Base-by-base conservation (phyloP, 2,797 vertebrate genomes). In the Syndactyla subalaris region DNA sequence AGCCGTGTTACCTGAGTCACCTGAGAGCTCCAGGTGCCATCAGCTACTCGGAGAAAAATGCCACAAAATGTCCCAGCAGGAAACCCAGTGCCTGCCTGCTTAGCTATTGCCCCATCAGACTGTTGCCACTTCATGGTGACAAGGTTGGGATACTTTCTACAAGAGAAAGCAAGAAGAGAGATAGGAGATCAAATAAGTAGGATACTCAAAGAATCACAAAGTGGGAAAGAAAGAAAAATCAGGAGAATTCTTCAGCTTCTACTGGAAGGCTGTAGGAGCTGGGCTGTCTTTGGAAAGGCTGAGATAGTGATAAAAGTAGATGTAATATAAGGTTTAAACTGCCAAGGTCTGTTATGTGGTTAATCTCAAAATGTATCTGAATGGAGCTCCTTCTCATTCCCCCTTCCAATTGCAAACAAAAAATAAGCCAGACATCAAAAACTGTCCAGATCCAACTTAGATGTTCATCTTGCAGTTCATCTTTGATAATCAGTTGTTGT, bases 1-100 rank as follows among this genome's bases (percentile, higher is more conserved):
- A 63, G 16, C 12, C 1, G 0, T n/a, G 24, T 23, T 18, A 45
- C 11, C 21, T 12, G 4, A 30, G 43, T 9, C 1, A 3, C 13
- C 3, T 7, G 10, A 58, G 26, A 82, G 18, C 1, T 34, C 4
- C 61, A 82, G 32, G 67, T 41, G 5, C 30, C 20, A 6, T 27
- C 55, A 57, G 3, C 32, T 23, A 43, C 48, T 36, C 49, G 55
- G 34, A 84, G 59, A 65, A 7, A 88, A 87, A 79, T 20, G 19
- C 2, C 29, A 70, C 26, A 59, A 81, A 41, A 55, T 24, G 20
- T 38, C 15, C 16, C 32, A 14, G 11, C 15, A 61, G 43, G 14
- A 73, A 86, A 70, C 4, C 6, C 12, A 3, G 6, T 7, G 71
- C 10, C 80, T 36, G 5, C 20, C 45, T 57, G 3, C 10, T 74